A percentile compares a stretch with the other conserved stretches of the same genome.
Evolutionary conservation across 2,888 invertebrate species (phyloP).

Genomic region (Torymus texanus): DNA sequence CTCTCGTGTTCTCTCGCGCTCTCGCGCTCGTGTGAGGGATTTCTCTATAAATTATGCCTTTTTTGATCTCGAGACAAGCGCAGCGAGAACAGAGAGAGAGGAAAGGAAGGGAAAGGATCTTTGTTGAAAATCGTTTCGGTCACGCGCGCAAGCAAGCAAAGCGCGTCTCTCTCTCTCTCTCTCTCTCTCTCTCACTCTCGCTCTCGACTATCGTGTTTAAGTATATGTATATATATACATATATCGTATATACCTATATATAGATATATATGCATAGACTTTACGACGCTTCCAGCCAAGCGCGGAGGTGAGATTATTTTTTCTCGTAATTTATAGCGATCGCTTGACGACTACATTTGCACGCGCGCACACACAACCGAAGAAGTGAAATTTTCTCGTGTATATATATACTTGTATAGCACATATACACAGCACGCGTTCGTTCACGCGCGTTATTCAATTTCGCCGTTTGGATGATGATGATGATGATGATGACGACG

Average conservation of each 20-base stretch:
- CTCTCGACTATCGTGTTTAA: no score
- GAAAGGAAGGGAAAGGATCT: neutral
- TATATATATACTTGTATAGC: no score
- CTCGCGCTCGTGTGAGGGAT: slow-evolving; percentile 7
- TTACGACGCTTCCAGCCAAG: slow-evolving; percentile 17
- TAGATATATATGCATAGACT: neutral
- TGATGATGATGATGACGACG: no score
- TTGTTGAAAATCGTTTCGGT: slow-evolving; percentile 40
- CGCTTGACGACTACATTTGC: neutral
- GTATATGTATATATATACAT: no score
- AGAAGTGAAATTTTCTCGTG: neutral
- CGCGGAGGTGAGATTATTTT: neutral
- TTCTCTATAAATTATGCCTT: slow-evolving; percentile 49
- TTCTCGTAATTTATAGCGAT: neutral
- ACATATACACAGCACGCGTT: no score
- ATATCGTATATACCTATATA: no score
- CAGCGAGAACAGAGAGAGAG: neutral
- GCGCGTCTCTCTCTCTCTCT: neutral
- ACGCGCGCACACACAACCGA: neutral
- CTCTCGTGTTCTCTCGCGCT: slow-evolving; percentile 1
- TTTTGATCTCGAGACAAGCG: slow-evolving; percentile 18
- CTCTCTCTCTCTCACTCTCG: no score
- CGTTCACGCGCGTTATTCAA: no score
- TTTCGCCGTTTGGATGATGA: no score
- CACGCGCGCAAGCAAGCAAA: slow-evolving; percentile 3